Base-by-base conservation (phyloP, 1,140 invertebrate genomes). In the Nephotettix cincticeps region DNA sequence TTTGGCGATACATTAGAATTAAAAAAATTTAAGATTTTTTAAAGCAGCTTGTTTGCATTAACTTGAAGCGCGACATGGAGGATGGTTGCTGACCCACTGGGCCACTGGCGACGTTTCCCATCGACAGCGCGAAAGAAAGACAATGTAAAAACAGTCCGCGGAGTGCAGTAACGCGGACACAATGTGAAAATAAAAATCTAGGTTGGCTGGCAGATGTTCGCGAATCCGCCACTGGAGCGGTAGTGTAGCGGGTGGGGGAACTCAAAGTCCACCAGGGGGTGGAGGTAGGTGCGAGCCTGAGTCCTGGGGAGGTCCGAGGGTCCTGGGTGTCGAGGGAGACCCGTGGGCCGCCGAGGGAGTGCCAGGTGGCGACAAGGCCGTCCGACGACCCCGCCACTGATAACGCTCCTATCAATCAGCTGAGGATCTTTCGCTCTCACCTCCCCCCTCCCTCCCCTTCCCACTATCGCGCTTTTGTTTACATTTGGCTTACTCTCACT, bases 171-270 rank as follows among this genome's bases (percentile, higher is more conserved):
- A 40, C 4, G 1, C 61, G 11, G 61, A 14, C 9, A 67, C 64
- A 67, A 67, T 67, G 64, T 67, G 64, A 67, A 67, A 67, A 67
- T 67, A 67, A 67, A 67, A 67, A 67, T 67, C 64, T 67, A 67
- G 64, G 64, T 67, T 67, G 30, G 21, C 3, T 11, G 32, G 17
- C 64, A 67, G n/a, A 28, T 67, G 64, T 67, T 43, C 13, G 64
- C 30, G 69, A 61, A 36, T 70, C 56, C 13, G 45, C 29, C n/a
- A 58, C 36, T 63, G 71, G 27, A 19, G 11, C 58, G 54, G 72
- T 71, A 68, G 72, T 82, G 21, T n/a, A 6, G 2, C 64, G 32
- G 19, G 27, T 25, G 64, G 11, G 23, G 32, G 64, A n/a, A 27
- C 19, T 23, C 17, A 51, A n/a, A 27, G 14, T 14, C 4, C 14